Evolutionary conservation across 2,113 vertebrate species (phyloP).

Genomic region (Oreocharis arfaki): DNA sequence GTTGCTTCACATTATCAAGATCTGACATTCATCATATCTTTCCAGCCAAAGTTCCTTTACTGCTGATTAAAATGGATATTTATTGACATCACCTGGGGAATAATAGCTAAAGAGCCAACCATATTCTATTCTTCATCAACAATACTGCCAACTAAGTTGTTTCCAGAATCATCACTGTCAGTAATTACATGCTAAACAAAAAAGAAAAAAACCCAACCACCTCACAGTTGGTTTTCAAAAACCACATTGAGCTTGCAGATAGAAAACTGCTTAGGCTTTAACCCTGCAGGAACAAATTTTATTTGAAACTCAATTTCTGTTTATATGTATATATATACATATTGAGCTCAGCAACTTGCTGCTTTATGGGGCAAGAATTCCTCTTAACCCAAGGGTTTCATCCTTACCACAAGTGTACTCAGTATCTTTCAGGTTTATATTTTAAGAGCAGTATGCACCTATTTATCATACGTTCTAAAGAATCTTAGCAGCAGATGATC

Average conservation of each 20-base stretch:
- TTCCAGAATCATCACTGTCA: conserved; percentile 59
- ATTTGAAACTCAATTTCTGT: conserved; percentile 20
- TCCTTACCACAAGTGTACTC: not conserved
- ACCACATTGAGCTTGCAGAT: conserved; percentile 13
- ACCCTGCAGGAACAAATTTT: conserved; percentile 11
- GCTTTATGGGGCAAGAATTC: not conserved
- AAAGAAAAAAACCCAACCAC: not conserved
- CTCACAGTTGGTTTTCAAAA: conserved; percentile 34
- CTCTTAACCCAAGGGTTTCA: not conserved
- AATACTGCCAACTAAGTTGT: conserved; percentile 59
- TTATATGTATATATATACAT: not conserved
- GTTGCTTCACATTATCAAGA: conserved; percentile 48
- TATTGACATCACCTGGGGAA: conserved; percentile 54
- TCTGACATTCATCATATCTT: conserved; percentile 47
- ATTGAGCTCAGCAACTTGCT: not conserved
- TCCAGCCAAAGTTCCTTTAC: conserved; percentile 56
- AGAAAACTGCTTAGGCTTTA: conserved; percentile 15
- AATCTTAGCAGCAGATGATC: not conserved
- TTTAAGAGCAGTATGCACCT: not conserved
- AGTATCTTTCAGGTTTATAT: not conserved
- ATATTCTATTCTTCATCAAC: conserved; percentile 56
- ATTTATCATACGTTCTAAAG: not conserved
- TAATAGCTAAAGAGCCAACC: conserved; percentile 56
- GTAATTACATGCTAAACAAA: conserved; percentile 55
- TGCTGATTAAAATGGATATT: conserved; percentile 61